Percentiles rank a stretch among this genome's conserved stretches.
Conservation (phyloP, 2,888 invertebrate genomes). For the Cryptosula pallasiana region DNA sequence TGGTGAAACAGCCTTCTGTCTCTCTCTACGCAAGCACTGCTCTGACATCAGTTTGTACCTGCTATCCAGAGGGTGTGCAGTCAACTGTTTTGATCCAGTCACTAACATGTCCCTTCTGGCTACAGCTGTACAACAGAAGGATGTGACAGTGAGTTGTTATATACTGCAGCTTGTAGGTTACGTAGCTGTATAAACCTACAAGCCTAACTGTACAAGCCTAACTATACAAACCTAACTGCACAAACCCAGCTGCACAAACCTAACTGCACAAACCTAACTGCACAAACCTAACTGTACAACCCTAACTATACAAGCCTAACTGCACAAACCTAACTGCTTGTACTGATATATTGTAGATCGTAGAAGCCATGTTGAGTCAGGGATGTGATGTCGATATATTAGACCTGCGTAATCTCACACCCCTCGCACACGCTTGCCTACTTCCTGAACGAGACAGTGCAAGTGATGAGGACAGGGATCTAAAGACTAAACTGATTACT, state of each 20-base stretch:
- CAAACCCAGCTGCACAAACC: too few relatives aligned
- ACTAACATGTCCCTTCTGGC: background rate
- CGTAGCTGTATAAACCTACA: too few relatives aligned
- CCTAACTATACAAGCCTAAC: too few relatives aligned
- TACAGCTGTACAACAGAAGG: background rate
- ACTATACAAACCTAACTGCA: too few relatives aligned
- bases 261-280: too few relatives aligned
- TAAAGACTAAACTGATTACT: background rate
- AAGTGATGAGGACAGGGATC: background rate
- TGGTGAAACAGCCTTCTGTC: background rate
- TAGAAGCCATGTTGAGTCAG: background rate
- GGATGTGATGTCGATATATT: background rate
- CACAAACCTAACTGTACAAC: too few relatives aligned
- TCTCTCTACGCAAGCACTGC: background rate
- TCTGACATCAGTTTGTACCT: background rate
- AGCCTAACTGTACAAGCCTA: too few relatives aligned
- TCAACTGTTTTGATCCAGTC: background rate
- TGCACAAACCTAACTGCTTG: too few relatives aligned
- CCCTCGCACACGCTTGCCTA: constrained; percentile 17
- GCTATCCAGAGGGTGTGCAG: background rate
- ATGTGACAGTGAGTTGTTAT: background rate
- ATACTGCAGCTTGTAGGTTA: too few relatives aligned
- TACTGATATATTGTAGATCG: background rate
- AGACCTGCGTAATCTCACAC: background rate
- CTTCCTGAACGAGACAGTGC: background rate